Evolutionary conservation across 1,140 invertebrate species (phyloP), one percentile per base, ranked within the genome.

Genomic region (Phortica variegata): DNA sequence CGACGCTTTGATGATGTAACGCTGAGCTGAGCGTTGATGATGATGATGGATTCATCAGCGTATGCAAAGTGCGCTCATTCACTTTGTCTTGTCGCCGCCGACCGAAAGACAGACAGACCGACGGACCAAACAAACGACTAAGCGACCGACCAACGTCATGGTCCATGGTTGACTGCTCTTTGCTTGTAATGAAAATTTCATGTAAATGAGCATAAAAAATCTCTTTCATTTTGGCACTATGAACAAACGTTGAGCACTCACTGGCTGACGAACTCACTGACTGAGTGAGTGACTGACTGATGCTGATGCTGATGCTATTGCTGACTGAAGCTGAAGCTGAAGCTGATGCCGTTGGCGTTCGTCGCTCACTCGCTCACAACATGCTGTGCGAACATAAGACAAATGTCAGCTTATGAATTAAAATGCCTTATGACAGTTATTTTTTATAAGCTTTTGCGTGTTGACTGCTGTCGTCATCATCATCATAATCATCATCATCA

Each of bases 151-250:
- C n/a, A n/a, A n/a, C n/a, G n/a, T n/a, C n/a, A n/a, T n/a, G n/a
- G n/a, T n/a, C n/a, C n/a, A n/a, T n/a, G n/a, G n/a, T n/a, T n/a
- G n/a, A n/a, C n/a, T 16, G 15, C 15, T 34, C 26, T 9, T 19
- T 32, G 36, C 32, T 15, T 43, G 61, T 71, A 71, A 71, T 71
- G 66, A 71, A 71, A 71, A 66, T 71, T 71, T 71, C 62, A 71
- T 71, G 66, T 71, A 71, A 71, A 71, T 71, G 66, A 71, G 66
- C 66, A 66, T 71, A 61, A 71, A 71, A 71, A 66, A 71, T 71
- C 60, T 71, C 53, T 66, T 63, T 61, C 66, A 71, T 71, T 71
- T 59, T n/a, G n/a, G n/a, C 37, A 12, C 12, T 21, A 26, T 47
- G 16, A 37, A 10, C 36, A 36, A 16, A 2, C 7, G 32, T n/a